phyloP scores from a whole-genome alignment of 2,888 invertebrate genomes.

The Anoncus sp. region DNA sequence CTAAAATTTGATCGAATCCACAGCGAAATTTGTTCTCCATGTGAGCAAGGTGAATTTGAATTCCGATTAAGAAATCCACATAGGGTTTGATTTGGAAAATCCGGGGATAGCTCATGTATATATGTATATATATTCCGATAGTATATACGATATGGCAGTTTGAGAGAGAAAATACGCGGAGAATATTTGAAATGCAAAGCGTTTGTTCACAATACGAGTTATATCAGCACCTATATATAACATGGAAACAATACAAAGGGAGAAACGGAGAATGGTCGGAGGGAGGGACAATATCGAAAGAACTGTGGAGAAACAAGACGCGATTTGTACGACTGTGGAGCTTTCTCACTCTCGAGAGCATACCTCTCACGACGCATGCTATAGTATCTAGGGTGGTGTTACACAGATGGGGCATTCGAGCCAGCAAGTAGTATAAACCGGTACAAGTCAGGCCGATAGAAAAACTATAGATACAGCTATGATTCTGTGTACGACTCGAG shows the following conservation, averaged over 20 bases:
- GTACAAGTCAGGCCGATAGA: conserved; percentile 23
- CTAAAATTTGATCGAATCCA: no score
- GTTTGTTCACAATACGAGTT: conserved; percentile 9
- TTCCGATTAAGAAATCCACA: not conserved
- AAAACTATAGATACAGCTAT: conserved; percentile 4
- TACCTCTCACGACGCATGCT: not conserved
- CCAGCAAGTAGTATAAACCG: conserved; percentile 31
- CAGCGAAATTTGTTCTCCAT: no score
- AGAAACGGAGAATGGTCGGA: not conserved
- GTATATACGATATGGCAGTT: conserved; percentile 4
- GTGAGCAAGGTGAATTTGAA: conserved; percentile 2
- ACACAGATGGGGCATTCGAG: conserved; percentile 3
- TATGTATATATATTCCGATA: not conserved
- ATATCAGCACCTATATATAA: not conserved
- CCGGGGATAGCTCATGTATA: not conserved
- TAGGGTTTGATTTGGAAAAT: conserved; percentile 10
- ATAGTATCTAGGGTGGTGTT: not conserved
- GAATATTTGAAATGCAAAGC: conserved; percentile 48
- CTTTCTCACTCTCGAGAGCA: not conserved
- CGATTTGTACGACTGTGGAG: conserved; percentile 31
- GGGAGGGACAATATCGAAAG: not conserved
- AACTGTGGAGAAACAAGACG: conserved; percentile 18
- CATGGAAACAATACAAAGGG: conserved; percentile 29
- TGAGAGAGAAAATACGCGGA: conserved; percentile 33
- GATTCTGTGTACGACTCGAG: not conserved